phyloP scores from a whole-genome alignment of 2,113 vertebrate species.

The Eira barbara region DNA sequence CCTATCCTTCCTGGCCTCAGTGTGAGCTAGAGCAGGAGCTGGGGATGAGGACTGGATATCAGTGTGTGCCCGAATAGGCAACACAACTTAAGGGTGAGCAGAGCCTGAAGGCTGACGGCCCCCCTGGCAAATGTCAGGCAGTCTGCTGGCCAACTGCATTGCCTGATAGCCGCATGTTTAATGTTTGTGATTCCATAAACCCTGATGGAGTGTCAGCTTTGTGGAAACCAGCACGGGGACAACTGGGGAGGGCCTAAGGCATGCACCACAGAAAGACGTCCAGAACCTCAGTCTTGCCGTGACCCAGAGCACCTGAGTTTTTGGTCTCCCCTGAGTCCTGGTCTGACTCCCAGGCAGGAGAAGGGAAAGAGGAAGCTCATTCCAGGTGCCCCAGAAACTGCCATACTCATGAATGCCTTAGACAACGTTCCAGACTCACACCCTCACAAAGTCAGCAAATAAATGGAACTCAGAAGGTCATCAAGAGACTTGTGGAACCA shows the following conservation, averaged over 20 bases:
- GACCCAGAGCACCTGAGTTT: too few species aligned
- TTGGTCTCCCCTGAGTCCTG: too few species aligned
- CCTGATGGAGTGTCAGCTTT: too few species aligned
- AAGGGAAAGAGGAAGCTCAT: neutral
- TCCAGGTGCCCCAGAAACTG: neutral
- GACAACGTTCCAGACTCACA: constrained; percentile 41
- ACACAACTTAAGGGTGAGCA: fast-evolving
- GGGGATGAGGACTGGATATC: fast-evolving
- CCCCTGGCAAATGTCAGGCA: fast-evolving
- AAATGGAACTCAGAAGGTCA: constrained; percentile 82
- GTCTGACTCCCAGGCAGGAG: neutral
- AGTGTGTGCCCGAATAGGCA: neutral
- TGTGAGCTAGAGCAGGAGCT: neutral
- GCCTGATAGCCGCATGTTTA: too few species aligned
- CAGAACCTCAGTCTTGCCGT: fast-evolving
- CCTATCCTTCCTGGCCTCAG: neutral
- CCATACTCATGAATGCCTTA: constrained; percentile 66
- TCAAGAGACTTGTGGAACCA: constrained; percentile 67
- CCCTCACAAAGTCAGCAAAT: constrained; percentile 76
- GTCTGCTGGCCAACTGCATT: neutral
- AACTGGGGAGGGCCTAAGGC: fast-evolving
- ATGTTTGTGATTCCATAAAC: too few species aligned
- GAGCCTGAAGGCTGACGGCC: too few species aligned
- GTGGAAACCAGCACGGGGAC: neutral
- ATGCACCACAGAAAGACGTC: neutral